Evolutionary conservation across 2,888 invertebrate species (phyloP), one percentile per base, ranked within the genome.

Genomic region (Disparrhopalites patrizii): DNA sequence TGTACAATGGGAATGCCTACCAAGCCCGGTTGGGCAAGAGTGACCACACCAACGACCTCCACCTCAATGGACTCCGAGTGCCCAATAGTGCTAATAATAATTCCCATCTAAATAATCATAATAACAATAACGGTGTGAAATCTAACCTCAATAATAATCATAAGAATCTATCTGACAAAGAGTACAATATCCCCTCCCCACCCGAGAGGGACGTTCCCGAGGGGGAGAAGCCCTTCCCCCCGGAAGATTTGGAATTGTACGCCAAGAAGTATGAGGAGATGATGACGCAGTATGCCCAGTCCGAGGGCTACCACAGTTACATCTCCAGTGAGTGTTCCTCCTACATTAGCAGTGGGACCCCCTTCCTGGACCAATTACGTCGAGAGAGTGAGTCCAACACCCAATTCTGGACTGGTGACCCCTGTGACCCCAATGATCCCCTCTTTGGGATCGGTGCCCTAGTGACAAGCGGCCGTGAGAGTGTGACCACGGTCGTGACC

Each of bases 221-320:
- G 27, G 66, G 69, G 75, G 82, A 65, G 57, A 72, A 68, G 57
- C 72, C 75, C 20, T 71, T 85, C 70, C 87, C 86, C 51, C 86
- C 87, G 77, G 86, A 86, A 56, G 87, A 87, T 76, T 81, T 88
- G 68, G 87, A 88, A 78, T 85, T 87, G 75, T 87, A 87, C 77
- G 85, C 85, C 72, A 83, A 85, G 68, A 81, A 80, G 62, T 80
- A 78, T 73, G 82, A 83, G 65, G 82, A 82, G 68, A 78, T 81
- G 27, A 77, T 80, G 68, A 76, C 66, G 18, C 73, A 72, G 56
- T 89, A 89, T 80, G 89, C 89, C 58, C 88, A 89, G 77, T 88
- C 88, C 61, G 89, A 89, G 80, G 88, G 88, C 60, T 89, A 89
- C 79, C 89, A 89, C 78, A 88, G 88, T 78, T 89, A 89, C 79